Conservation (phyloP, 1,140 invertebrate genomes). For the Pachyrhynchus sulphureomaculatus region DNA sequence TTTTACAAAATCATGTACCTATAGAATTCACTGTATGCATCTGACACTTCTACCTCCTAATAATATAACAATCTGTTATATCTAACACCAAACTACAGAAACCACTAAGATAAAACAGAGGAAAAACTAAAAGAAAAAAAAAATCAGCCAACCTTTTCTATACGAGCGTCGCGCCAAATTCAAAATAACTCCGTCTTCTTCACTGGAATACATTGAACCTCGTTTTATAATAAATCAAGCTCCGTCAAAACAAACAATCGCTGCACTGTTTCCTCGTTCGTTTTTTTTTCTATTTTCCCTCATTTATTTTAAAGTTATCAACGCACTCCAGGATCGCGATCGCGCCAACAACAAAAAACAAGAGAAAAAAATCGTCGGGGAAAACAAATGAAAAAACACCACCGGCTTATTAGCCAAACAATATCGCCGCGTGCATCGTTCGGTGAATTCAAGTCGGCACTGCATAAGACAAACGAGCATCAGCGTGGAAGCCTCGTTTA, state of each 20-base stretch:
- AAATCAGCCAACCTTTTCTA: conserved; percentile 15
- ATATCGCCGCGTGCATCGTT: conserved; percentile 16
- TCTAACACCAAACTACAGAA: background rate
- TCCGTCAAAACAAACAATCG: background rate
- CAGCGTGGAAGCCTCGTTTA: background rate
- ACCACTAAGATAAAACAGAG: too few relatives aligned
- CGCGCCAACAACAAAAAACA: background rate
- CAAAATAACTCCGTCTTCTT: conserved; percentile 11
- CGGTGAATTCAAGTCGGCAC: conserved; percentile 9
- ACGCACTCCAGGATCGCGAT: background rate
- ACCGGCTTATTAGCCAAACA: conserved; percentile 16
- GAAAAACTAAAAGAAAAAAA: background rate
- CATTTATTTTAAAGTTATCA: background rate
- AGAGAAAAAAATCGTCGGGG: conserved; percentile 1
- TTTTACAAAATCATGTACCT: too few relatives aligned
- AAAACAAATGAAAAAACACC: conserved; percentile 21
- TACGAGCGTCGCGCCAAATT: conserved; percentile 8
- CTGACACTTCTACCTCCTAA: too few relatives aligned
- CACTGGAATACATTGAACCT: conserved; percentile 3
- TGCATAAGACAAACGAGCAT: conserved; percentile 21
- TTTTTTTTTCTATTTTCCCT: background rate
- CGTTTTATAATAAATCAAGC: background rate
- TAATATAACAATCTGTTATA: too few relatives aligned
- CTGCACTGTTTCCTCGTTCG: background rate
- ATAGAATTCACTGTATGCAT: too few relatives aligned